Conservation (phyloP, 2,797 vertebrate species). For the Liparis tanakae region DNA sequence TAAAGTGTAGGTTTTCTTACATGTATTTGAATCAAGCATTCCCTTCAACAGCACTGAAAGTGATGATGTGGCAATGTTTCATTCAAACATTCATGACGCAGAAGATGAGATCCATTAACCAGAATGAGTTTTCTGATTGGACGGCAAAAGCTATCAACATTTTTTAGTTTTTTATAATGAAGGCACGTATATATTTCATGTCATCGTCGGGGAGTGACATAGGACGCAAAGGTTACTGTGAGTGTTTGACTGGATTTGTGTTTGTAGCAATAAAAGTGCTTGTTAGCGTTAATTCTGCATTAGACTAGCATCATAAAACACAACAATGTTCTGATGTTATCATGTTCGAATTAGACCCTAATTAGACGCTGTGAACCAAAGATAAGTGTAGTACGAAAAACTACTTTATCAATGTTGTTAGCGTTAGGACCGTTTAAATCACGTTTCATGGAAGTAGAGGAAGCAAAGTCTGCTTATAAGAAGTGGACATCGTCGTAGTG, state of each 20-base stretch:
- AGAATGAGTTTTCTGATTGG: slow-evolving; percentile 53
- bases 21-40: slow-evolving; percentile 24
- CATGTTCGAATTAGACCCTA: not conserved
- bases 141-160: slow-evolving; percentile 51
- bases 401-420: not conserved
- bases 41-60: slow-evolving; percentile 21
- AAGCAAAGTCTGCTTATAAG: not conserved
- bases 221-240: slow-evolving; percentile 16
- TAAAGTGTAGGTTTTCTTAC: slow-evolving; percentile 16
- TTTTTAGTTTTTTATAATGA: slow-evolving; percentile 45
- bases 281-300: slow-evolving; percentile 5
- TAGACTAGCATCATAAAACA: slow-evolving; percentile 12
- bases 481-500: not conserved
- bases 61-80: slow-evolving; percentile 18
- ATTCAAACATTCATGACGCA: slow-evolving; percentile 38
- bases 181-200: slow-evolving; percentile 22
- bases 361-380: not conserved
- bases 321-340: not conserved
- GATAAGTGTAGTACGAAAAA: not conserved
- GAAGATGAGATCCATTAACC: slow-evolving; percentile 38
- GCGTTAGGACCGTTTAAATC: not conserved
- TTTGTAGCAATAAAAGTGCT: slow-evolving; percentile 26
- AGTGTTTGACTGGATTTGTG: slow-evolving; percentile 31
- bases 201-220: slow-evolving; percentile 33
- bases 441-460: not conserved